Base-by-base conservation (phyloP, 2,888 invertebrate genomes). In the Resseliella maxima region DNA sequence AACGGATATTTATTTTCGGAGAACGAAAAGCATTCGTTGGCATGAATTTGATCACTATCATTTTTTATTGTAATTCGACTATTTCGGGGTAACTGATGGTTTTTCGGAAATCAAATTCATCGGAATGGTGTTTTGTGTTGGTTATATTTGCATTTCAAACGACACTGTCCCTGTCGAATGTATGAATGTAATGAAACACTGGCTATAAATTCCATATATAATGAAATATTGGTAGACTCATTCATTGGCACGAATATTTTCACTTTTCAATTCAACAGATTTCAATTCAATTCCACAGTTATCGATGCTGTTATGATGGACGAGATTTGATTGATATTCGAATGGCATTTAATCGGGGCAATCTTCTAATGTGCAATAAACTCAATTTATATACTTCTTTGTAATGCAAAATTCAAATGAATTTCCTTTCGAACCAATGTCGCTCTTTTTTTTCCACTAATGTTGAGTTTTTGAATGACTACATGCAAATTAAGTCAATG, bases 61-160 rank as follows among this genome's bases (percentile, higher is more conserved):
- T 6, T 50, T 59, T 24, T 59, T 27, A 59, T 59, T 59, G 24
- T 24, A 50, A 50, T 21, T 59, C 24, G 3, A 59, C n/a, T 27
- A 50, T 50, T 50, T 21, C 18, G 18, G 59, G 46, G 18, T 6
- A 24, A 59, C 24, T 59, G 59, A 50, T 50, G 46, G 59, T 24
- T 59, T 59, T n/a, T 59, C 59, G 59, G 59, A 59, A 59, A 59
- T 59, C 59, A 59, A 59, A 59, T 59, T 59, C 59, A 59, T 27
- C 59, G 27, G 27, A 24, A 24, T 50, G 46, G 15, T 50, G 41
- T 50, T 50, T 8, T 24, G 59, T 27, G 59, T n/a, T 27, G n/a
- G 3, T 50, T 10, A 10, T 59, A 59, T 59, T 59, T 24, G 46
- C 46, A 50, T 50, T 50, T 50, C 46, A 50, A 50, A 50, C 46